These are phyloP conservation scores for Embiotoca jacksoni DNA, from an alignment of 2,113 vertebrate genomes.

Conservation along the genomic window DNA sequence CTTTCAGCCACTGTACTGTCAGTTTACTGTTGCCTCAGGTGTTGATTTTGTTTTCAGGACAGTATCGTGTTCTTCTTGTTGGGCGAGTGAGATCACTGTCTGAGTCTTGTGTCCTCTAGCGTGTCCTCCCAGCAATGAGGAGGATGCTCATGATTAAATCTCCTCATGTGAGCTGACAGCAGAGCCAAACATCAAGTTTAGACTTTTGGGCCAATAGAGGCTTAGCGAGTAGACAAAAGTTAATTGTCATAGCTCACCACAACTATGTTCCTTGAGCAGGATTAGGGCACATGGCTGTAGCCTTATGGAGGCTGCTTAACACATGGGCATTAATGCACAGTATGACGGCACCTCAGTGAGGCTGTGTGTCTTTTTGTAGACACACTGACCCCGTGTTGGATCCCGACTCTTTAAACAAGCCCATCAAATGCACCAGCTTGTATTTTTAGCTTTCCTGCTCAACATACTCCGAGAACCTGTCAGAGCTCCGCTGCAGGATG, in stretches of 20 bases:
- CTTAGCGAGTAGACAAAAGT: conserved; percentile 14
- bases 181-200: conserved; percentile 21
- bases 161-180: conserved; percentile 39
- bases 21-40: conserved; percentile 15
- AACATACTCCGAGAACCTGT: conserved; percentile 63
- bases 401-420: conserved; percentile 54
- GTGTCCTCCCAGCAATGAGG: conserved; percentile 44
- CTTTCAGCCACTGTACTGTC: neutral
- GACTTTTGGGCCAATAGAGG: neutral
- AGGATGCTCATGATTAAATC: conserved; percentile 59
- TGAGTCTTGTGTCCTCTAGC: conserved; percentile 48
- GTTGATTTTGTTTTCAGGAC: conserved; percentile 6
- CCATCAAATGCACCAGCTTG: conserved; percentile 58
- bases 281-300: neutral
- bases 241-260: neutral
- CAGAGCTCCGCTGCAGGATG: conserved; percentile 55
- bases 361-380: conserved; percentile 2
- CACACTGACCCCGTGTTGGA: conserved; percentile 44
- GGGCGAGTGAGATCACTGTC: conserved; percentile 32
- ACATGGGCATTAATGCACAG: conserved; percentile 1
- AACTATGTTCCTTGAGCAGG: neutral
- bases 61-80: conserved; percentile 2
- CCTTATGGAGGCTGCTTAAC: conserved; percentile 5
- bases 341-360: neutral
- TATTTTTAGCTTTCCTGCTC: conserved; percentile 74